Conservation (phyloP, 53 echinoderm and acorn worm genomes). For the Paracentrotus lividus region DNA sequence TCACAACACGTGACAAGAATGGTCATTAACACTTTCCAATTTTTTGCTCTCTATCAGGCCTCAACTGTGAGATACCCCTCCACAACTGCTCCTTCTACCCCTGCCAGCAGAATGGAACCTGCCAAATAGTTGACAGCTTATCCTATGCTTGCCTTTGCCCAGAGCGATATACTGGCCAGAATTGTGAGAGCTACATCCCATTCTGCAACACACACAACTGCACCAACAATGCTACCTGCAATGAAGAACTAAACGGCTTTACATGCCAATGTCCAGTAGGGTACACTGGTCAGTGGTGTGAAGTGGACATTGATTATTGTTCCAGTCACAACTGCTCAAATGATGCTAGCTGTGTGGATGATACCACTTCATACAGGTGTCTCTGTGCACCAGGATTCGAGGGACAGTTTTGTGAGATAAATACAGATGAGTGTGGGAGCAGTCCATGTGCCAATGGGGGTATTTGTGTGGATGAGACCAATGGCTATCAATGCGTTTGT, state of each 20-base stretch:
- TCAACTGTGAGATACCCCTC: slow-evolving; percentile 78
- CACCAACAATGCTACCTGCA: slow-evolving; percentile 72
- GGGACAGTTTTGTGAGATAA: slow-evolving; percentile 76
- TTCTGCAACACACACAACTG: slow-evolving; percentile 80
- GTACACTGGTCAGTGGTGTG: slow-evolving; percentile 75
- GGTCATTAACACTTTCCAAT: background rate
- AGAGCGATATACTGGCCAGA: slow-evolving; percentile 73
- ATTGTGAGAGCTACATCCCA: slow-evolving; percentile 81
- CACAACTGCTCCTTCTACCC: slow-evolving; percentile 85
- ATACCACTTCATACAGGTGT: slow-evolving; percentile 69
- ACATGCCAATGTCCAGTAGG: slow-evolving; percentile 74
- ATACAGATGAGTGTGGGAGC: slow-evolving; percentile 78
- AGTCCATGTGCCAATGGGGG: slow-evolving; percentile 76
- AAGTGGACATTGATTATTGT: slow-evolving; percentile 82
- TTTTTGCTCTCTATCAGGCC: slow-evolving; percentile 65
- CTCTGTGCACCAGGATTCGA: slow-evolving; percentile 73
- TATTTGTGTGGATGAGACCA: slow-evolving; percentile 70
- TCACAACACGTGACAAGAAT: no score
- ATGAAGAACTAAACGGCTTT: slow-evolving; percentile 72
- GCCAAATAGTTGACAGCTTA: slow-evolving; percentile 71
- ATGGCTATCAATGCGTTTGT: slow-evolving; percentile 76
- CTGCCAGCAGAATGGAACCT: slow-evolving; percentile 85
- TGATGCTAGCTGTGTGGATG: slow-evolving; percentile 78
- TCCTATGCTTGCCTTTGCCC: slow-evolving; percentile 76
- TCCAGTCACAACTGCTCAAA: slow-evolving; percentile 69